Base-by-base conservation (phyloP, 2,113 vertebrate genomes). In the Pseudorasbora parva region DNA sequence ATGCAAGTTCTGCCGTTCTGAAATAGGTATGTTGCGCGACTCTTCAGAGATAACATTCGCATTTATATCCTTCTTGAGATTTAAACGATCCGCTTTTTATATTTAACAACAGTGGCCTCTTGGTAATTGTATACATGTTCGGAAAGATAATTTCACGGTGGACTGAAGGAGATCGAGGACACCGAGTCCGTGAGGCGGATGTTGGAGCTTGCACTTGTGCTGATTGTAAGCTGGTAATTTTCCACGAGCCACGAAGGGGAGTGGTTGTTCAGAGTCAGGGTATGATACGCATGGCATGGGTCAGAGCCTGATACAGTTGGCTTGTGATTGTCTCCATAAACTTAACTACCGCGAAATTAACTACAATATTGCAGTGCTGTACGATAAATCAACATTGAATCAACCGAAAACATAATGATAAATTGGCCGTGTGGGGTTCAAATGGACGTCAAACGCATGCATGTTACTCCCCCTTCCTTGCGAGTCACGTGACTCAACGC, bases 151-250 rank as follows among this genome's bases (percentile, higher is more conserved):
- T 69, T 25, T 41, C 12, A 59, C 7, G 19, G 47, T 69, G 79
- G 45, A 56, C 62, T 37, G 30, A 76, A 30, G 41, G 33, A 66
- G 33, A 73, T 75, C 76, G 6, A 51, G 66, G 75, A 19, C 14
- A 74, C 37, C 57, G 41, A 21, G 25, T 54, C 69, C 41, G 51
- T 71, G 54, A 37, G 77, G 68, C 45, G 87, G 78, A 75, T 84
- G 77, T 57, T 69, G 64, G 86, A 88, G 90, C 91, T 90, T 91
- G 89, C 88, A 89, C 89, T 91, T 90, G 89, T 91, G 91, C 91
- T 92, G 93, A 92, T 93, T 90, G 91, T 93, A 92, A 91, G 93
- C 94, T 94, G 94, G 94, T 95, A 95, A 94, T 94, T 95, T 95
- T 95, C 94, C 94, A 95, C 94, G 93, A 92, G 94, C 94, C 93